A percentile compares a stretch with the other conserved stretches of the same genome.
Conservation (phyloP, 2,797 vertebrate genomes). For the Enteromius trimaculatus region DNA sequence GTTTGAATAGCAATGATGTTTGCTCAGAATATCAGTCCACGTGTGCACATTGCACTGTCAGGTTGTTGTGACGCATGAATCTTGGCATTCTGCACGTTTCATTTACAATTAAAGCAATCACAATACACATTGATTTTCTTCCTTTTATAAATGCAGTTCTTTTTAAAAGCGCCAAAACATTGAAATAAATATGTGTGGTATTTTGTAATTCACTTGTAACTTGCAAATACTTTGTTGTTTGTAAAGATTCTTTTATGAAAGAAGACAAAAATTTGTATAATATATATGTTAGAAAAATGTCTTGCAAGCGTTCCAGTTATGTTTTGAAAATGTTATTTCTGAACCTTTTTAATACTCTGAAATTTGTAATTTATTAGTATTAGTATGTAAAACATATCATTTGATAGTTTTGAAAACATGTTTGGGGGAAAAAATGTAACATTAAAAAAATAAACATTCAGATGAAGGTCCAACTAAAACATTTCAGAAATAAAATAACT, state of each 20-base stretch:
- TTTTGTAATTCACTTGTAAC: not conserved
- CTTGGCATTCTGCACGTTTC: not conserved
- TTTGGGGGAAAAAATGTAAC: not conserved
- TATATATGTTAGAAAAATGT: not conserved
- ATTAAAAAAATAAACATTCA: not conserved
- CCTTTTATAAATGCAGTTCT: conserved; percentile 10
- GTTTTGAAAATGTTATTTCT: not conserved
- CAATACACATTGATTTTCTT: not conserved
- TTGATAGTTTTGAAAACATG: not conserved
- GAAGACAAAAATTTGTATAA: not conserved
- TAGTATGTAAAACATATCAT: not conserved
- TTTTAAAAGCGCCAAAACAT: not conserved
- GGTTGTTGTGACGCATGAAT: not conserved
- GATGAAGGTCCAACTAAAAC: not conserved
- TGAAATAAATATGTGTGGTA: not conserved
- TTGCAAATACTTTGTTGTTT: not conserved
- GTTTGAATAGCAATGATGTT: conserved; percentile 55
- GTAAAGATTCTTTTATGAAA: not conserved
- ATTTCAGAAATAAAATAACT: not conserved
- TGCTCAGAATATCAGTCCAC: conserved; percentile 26
- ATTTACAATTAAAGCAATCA: conserved; percentile 3
- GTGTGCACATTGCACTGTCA: conserved; percentile 31
- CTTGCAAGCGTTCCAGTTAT: not conserved
- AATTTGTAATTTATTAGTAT: not conserved
- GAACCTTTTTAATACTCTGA: not conserved